Conservation (phyloP, 2,888 invertebrate genomes). For the Eupithecia vulgata region DNA sequence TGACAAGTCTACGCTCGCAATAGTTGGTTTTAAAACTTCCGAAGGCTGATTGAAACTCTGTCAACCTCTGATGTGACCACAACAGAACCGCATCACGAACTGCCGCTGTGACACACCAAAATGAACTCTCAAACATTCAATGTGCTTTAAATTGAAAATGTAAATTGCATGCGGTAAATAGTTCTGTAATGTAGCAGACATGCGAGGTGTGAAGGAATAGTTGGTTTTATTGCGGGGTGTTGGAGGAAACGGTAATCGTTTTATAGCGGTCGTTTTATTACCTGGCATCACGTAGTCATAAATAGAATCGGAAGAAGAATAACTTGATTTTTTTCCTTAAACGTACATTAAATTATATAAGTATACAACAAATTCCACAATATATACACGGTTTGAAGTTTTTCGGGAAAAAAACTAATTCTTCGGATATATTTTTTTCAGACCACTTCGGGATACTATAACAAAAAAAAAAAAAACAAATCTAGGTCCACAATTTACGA, state of each 20-base stretch:
- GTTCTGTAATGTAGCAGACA: constrained; percentile 24
- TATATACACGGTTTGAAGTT: too few relatives aligned
- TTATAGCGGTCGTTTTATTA: not conserved
- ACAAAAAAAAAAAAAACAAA: too few relatives aligned
- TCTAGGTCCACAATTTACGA: too few relatives aligned
- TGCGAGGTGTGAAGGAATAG: constrained; percentile 32
- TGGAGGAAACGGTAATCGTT: not conserved
- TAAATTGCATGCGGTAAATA: constrained; percentile 31
- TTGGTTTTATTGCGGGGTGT: not conserved
- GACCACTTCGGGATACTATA: too few relatives aligned
- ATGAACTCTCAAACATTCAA: constrained; percentile 23
- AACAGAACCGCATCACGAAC: constrained; percentile 22
- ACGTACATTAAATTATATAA: too few relatives aligned
- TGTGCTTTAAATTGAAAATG: constrained; percentile 31
- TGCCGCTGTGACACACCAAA: constrained; percentile 18
- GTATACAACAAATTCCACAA: too few relatives aligned
- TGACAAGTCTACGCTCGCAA: constrained; percentile 1
- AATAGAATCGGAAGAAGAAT: not conserved
- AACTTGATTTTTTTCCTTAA: too few relatives aligned
- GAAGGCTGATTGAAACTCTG: not conserved
- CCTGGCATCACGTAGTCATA: not conserved
- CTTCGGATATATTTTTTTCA: too few relatives aligned
- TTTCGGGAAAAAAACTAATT: too few relatives aligned
- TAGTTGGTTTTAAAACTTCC: constrained; percentile 3
- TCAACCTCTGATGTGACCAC: constrained; percentile 19